Percentiles rank a stretch among this genome's conserved stretches.
phyloP scores from a whole-genome alignment of 2,888 invertebrate genomes.

The Drosophila tanythrix region DNA sequence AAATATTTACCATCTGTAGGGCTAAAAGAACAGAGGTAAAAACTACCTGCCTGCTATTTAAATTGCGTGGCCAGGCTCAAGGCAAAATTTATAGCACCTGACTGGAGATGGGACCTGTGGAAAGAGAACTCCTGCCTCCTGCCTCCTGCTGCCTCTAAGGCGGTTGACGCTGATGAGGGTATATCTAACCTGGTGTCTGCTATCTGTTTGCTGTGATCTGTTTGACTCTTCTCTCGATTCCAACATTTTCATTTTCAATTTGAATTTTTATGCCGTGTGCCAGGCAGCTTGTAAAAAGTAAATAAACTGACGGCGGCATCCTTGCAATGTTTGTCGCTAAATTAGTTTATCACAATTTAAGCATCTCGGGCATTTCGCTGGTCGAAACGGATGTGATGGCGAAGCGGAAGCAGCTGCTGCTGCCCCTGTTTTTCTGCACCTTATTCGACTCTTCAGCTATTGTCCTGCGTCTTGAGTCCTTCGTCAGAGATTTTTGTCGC shows the following conservation, averaged over 20 bases:
- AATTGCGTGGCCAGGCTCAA: slow-evolving; percentile 56
- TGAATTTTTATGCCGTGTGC: slow-evolving; percentile 71
- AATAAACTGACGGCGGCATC: slow-evolving; percentile 66
- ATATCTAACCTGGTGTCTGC: slow-evolving; percentile 15
- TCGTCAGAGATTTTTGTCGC: slow-evolving; percentile 57
- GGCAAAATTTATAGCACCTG: slow-evolving; percentile 63
- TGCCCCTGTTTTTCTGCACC: slow-evolving; percentile 31
- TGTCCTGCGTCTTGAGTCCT: slow-evolving; percentile 48
- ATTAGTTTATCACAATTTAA: slow-evolving; percentile 76
- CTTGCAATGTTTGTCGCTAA: slow-evolving; percentile 75
- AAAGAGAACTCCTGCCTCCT: neutral
- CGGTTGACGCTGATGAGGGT: slow-evolving; percentile 71
- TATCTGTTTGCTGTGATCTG: slow-evolving; percentile 63
- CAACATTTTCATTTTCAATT: slow-evolving; percentile 75
- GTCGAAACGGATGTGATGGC: slow-evolving; percentile 36
- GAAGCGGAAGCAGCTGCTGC: slow-evolving; percentile 53
- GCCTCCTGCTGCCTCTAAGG: slow-evolving; percentile 28
- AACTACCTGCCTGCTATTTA: slow-evolving; percentile 62
- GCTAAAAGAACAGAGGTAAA: slow-evolving; percentile 33
- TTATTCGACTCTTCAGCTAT: slow-evolving; percentile 17
- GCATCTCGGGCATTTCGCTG: slow-evolving; percentile 60
- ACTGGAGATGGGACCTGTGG: slow-evolving; percentile 27
- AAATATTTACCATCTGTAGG: slow-evolving; percentile 72
- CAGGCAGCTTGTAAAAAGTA: slow-evolving; percentile 72
- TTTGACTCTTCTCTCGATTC: slow-evolving; percentile 59